Percentiles rank a stretch among this genome's conserved stretches.
phyloP scores from a whole-genome alignment of 2,113 vertebrate genomes.

The Tachycineta bicolor region DNA sequence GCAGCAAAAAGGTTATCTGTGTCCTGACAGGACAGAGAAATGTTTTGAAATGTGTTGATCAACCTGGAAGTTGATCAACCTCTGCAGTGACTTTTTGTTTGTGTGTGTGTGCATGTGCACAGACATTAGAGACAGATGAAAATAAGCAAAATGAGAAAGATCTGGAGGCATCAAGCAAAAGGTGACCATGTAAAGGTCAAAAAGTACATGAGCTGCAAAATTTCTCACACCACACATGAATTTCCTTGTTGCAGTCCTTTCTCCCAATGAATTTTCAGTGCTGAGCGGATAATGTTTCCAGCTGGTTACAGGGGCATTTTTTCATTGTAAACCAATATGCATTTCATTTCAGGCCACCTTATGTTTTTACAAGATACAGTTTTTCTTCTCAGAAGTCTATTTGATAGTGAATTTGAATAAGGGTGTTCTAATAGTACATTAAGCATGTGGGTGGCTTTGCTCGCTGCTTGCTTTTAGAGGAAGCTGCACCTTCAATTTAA shows the following conservation, averaged over 20 bases:
- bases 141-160: neutral
- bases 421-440: conserved; percentile 28
- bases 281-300: conserved; percentile 18
- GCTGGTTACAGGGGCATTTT: conserved; percentile 17
- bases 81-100: too few relatives aligned
- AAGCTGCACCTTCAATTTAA: conserved; percentile 47
- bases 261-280: neutral
- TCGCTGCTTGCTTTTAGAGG: neutral
- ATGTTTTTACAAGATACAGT: neutral
- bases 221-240: neutral
- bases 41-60: neutral
- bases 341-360: conserved; percentile 25
- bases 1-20: neutral
- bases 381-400: conserved; percentile 43
- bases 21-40: neutral
- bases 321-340: conserved; percentile 1
- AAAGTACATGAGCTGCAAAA: neutral
- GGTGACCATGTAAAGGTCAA: neutral
- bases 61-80: too few relatives aligned
- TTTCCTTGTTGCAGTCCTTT: neutral
- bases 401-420: conserved; percentile 47
- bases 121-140: neutral
- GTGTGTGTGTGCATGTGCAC: accelerated
- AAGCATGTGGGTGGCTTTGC: conserved; percentile 34
- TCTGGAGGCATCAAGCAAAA: neutral